These are phyloP conservation scores for Pomatostomus ruficeps DNA, from an alignment of 2,113 vertebrate genomes.

Conservation along the genomic window DNA sequence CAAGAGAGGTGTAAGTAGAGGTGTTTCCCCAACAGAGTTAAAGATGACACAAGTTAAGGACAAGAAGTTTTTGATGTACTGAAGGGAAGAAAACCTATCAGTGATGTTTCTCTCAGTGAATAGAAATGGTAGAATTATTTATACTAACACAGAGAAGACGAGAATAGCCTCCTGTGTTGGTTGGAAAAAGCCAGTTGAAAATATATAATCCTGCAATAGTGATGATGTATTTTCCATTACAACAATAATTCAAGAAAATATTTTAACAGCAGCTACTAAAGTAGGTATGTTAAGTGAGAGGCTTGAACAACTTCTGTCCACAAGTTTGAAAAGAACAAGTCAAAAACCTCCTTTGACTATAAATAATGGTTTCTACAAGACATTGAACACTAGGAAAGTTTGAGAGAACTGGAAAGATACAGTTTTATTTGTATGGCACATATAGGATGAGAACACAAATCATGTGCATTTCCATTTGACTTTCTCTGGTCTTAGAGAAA, in stretches of 20 bases:
- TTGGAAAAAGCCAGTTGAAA: conserved; percentile 7
- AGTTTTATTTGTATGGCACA: not conserved
- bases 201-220: not conserved
- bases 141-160: not conserved
- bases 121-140: not conserved
- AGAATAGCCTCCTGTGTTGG: not conserved
- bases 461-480: not conserved
- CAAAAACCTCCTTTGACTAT: not conserved
- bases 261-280: conserved; percentile 17
- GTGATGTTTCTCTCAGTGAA: not conserved
- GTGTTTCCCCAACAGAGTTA: not conserved
- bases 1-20: not conserved
- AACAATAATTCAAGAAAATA: conserved; percentile 26
- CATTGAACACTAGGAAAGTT: not conserved
- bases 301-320: conserved; percentile 6
- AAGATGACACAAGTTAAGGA: not conserved
- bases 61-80: not conserved
- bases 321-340: not conserved
- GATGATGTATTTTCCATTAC: conserved; percentile 32
- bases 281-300: conserved; percentile 5
- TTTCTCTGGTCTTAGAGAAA: not conserved
- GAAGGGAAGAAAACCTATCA: not conserved
- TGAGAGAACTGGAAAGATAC: not conserved
- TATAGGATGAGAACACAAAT: not conserved
- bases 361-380: conserved; percentile 2